Evolutionary conservation across 1,140 invertebrate species (phyloP).

Genomic region (Meteorus sp.): DNA sequence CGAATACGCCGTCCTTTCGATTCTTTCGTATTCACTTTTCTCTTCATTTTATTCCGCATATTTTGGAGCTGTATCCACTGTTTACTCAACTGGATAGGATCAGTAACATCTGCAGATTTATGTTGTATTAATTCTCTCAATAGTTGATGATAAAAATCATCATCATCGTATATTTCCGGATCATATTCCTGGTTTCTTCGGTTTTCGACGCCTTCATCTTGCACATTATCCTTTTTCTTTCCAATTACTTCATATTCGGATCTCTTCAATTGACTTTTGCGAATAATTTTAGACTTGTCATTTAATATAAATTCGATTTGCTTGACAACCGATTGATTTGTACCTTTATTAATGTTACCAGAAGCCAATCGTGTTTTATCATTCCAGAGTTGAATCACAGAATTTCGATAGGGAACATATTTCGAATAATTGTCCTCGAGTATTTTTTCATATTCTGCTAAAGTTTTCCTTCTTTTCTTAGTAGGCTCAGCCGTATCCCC

Average conservation of each 20-base stretch:
- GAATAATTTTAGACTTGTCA: slow-evolving; percentile 76
- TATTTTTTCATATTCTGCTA: slow-evolving; percentile 64
- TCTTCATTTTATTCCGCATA: slow-evolving; percentile 85
- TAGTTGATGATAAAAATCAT: slow-evolving; percentile 95
- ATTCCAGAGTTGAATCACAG: slow-evolving; percentile 88
- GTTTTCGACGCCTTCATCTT: slow-evolving; percentile 48
- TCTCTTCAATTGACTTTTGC: slow-evolving; percentile 79
- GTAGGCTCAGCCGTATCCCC: too few relatives aligned
- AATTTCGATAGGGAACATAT: slow-evolving; percentile 74
- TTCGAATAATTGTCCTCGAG: slow-evolving; percentile 66
- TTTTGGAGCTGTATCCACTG: slow-evolving; percentile 92
- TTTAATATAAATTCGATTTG: slow-evolving; percentile 85
- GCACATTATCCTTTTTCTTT: slow-evolving; percentile 43
- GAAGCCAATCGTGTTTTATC: slow-evolving; percentile 79
- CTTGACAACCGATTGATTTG: slow-evolving; percentile 76
- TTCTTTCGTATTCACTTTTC: slow-evolving; percentile 86
- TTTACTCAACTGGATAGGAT: slow-evolving; percentile 77
- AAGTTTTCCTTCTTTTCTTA: slow-evolving; percentile 64
- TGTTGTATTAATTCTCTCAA: slow-evolving; percentile 89
- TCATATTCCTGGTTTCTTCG: slow-evolving; percentile 69
- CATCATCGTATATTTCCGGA: slow-evolving; percentile 92
- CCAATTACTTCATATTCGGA: slow-evolving; percentile 76
- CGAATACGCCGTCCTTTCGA: slow-evolving; percentile 90
- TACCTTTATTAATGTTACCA: slow-evolving; percentile 64
- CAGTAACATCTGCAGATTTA: slow-evolving; percentile 79